phyloP scores from a whole-genome alignment of 2,113 vertebrate species.

The Microtus montanus region DNA sequence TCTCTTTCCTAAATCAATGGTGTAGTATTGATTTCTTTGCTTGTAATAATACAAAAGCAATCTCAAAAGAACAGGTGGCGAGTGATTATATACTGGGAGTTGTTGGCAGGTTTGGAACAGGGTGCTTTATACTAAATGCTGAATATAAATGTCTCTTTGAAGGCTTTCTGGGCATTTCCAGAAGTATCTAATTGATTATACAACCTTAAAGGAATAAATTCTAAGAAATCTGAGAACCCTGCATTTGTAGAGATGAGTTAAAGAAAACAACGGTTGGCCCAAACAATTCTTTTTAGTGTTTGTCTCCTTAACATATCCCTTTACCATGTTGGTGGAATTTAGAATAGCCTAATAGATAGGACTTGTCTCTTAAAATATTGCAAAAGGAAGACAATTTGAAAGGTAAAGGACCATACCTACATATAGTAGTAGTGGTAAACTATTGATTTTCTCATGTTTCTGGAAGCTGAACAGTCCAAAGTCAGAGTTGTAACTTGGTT shows the following conservation, averaged over 20 bases:
- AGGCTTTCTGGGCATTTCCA: constrained; percentile 52
- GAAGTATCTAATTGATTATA: constrained; percentile 45
- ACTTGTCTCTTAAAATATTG: constrained; percentile 7
- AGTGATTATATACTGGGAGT: constrained; percentile 55
- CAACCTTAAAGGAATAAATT: constrained; percentile 31
- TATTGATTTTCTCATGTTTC: constrained; percentile 3
- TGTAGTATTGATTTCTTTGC: constrained; percentile 65
- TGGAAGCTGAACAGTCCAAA: background rate
- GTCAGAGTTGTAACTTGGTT: background rate
- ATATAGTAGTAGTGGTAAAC: background rate
- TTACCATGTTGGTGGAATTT: constrained; percentile 18
- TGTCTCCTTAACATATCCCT: constrained; percentile 50
- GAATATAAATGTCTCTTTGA: constrained; percentile 69
- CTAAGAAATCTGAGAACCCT: background rate
- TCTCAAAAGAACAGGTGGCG: constrained; percentile 72
- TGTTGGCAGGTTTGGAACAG: constrained; percentile 64
- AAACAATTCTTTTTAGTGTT: constrained; percentile 14
- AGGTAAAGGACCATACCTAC: background rate
- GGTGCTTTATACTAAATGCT: constrained; percentile 68
- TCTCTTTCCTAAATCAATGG: constrained; percentile 69
- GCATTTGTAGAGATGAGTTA: constrained; percentile 43
- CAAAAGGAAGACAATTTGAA: constrained; percentile 17
- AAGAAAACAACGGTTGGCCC: constrained; percentile 2
- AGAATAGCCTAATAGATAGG: background rate
- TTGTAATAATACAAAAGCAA: constrained; percentile 63